A percentile compares a stretch with the other conserved stretches of the same genome.
Evolutionary conservation across 2,888 invertebrate species (phyloP).

Genomic region (Megastigmus dorsalis): DNA sequence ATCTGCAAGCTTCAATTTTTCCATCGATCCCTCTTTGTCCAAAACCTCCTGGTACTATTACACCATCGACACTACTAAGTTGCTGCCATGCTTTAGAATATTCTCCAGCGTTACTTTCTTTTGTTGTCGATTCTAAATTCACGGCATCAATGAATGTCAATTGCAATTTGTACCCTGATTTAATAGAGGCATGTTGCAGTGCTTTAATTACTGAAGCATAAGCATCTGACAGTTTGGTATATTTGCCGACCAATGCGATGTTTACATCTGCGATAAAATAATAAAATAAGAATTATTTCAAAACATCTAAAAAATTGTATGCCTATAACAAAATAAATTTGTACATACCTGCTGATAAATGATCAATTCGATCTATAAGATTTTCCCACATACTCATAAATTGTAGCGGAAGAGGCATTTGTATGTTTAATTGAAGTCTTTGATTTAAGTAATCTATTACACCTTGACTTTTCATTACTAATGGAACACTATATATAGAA

Average conservation of each 20-base stretch:
- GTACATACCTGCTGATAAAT: conserved; percentile 78
- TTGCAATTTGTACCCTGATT: conserved; percentile 88
- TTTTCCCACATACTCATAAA: conserved; percentile 94
- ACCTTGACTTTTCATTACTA: conserved; percentile 93
- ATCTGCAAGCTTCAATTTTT: conserved; percentile 93
- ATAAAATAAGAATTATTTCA: background rate
- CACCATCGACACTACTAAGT: conserved; percentile 85
- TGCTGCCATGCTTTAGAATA: conserved; percentile 96
- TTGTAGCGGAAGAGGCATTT: conserved; percentile 80
- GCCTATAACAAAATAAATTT: background rate
- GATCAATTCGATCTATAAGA: conserved; percentile 89
- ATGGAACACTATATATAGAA: conserved; percentile 96
- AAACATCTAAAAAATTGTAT: no score
- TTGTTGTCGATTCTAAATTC: conserved; percentile 86
- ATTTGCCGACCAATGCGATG: conserved; percentile 97
- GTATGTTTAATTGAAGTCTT: conserved; percentile 83
- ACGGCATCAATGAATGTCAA: conserved; percentile 93
- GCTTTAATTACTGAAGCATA: conserved; percentile 98
- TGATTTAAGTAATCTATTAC: conserved; percentile 90
- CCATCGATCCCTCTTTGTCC: conserved; percentile 97
- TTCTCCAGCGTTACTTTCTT: conserved; percentile 84
- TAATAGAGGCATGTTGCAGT: conserved; percentile 92
- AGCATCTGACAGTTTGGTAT: conserved; percentile 95
- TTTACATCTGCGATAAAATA: conserved; percentile 79
- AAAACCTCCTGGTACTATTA: conserved; percentile 94